Base-by-base conservation (phyloP, 1,140 invertebrate genomes). In the Drosophila athabasca region DNA sequence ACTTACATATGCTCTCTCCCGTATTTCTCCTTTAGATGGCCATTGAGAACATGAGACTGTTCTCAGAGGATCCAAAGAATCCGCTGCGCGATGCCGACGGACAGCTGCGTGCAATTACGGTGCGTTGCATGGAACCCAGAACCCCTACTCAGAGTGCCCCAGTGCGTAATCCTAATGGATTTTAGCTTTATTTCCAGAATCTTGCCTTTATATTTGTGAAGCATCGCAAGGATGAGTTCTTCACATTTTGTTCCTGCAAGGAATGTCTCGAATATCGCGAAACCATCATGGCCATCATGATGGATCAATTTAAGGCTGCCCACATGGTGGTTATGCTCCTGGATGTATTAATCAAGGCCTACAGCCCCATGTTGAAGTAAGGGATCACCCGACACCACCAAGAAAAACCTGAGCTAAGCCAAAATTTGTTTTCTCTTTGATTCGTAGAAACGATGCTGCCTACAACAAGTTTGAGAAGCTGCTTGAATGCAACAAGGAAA, bases 181-280 rank as follows among this genome's bases (percentile, higher is more conserved):
- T 87, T 73, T 68, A 87, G 83, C 78, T 90, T 46, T 88, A 88
- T 88, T 87, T 87, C 52, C 83, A 87, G 82, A 88, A 89, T 90
- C 85, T 90, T 87, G 83, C 83, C 77, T 79, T 90, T 75, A 91
- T 91, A 75, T 81, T 90, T 81, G 90, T 90, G 24, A 90, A 90
- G 48, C 90, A 91, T 66, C 67, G 62, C 45, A 78, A 79, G 46
- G 85, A 87, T 44, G 88, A 91, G 54, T 92, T 92, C 64, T 90
- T 85, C 41, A 90, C 90, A 70, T 91, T 90, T 79, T 92, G 91
- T 72, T 90, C 88, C 74, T 92, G 91, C 73, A 83, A 87, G 67
- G 79, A 91, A 77, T 92, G 91, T 78, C 73, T 91, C 68, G 79
- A 91, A 80, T 92, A 91, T 77, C 90, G 91, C 51, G 90, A 92